phyloP scores from a whole-genome alignment of 2,888 invertebrate species.

The Diogma glabrata region DNA sequence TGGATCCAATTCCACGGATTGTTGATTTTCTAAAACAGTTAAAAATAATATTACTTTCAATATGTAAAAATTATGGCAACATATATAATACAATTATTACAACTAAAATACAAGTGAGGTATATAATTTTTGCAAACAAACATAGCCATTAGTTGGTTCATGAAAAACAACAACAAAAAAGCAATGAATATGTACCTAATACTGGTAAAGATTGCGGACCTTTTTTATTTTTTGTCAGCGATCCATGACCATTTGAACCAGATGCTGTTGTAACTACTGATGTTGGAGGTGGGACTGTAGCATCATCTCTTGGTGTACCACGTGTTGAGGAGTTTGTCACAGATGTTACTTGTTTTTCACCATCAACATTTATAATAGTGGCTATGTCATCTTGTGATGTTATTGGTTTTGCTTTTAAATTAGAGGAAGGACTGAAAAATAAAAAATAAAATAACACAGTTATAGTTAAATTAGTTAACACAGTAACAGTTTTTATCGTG shows the following conservation, averaged over 20 bases:
- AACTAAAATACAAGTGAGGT: no score
- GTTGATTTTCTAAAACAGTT: constrained; percentile 6
- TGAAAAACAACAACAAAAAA: neutral
- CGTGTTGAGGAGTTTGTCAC: constrained; percentile 16
- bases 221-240: constrained; percentile 64
- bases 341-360: constrained; percentile 21
- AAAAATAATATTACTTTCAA: constrained; percentile 8
- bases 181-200: constrained; percentile 24
- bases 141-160: no score
- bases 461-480: no score
- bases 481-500: no score
- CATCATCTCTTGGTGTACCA: constrained; percentile 21
- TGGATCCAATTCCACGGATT: constrained; percentile 26
- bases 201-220: constrained; percentile 37
- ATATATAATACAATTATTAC: no score
- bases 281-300: constrained; percentile 16
- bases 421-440: constrained; percentile 48
- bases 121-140: no score
- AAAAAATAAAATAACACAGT: neutral
- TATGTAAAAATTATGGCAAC: no score
- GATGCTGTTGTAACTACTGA: constrained; percentile 41
- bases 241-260: constrained; percentile 77
- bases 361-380: constrained; percentile 21
- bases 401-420: constrained; percentile 45
- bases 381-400: constrained; percentile 35